Evolutionary conservation across 2,888 invertebrate genomes (phyloP), one percentile per base, ranked within the genome.

Genomic region (Mythimna pallens): DNA sequence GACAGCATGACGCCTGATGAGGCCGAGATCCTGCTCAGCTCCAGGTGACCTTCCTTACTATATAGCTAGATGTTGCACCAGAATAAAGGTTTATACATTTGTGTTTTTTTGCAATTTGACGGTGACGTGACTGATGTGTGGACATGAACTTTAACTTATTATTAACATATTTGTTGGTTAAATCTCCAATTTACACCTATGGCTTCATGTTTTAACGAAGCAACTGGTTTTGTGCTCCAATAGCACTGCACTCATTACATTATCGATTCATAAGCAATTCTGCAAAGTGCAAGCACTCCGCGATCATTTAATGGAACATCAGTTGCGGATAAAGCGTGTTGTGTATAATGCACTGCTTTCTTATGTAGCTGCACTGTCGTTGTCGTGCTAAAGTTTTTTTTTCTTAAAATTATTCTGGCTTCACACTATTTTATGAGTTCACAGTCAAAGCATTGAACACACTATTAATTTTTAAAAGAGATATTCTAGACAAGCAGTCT

Each of bases 1-100:
- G 97, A 92, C 94, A 97, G 93, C 91, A 97, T 91, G 98, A 98
- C 98, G 83, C 98, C 98, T 69, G 98, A 98, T 89, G 99, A 99
- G 94, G 98, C 98, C 20, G 98, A 98, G 93, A 97, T 98, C 95
- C 96, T 99, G 90, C 97, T 99, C 89, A 98, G 98, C 94, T 97
- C 98, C 89, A 98, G 98, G 98, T 98, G 93, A 85, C 20, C 54
- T 9, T 8, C 30, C 10, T 10, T 0, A 22, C 22, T 14, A 10
- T 12, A 10, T 30, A 34, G 30, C 64, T 57, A 30, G 3, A 61
- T 62, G 17, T 30, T 72, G 54, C 69, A 83, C 30, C 58, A 40
- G 10, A 12, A 36, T 69, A 36, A n/a, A 40, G 3, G 22, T 61
- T 43, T 36, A 22, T 40, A 40, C 17, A 47, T 47, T 17, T 5